Evolutionary conservation across 2,888 invertebrate genomes (phyloP).

Genomic region (Margaritifera margaritifera): DNA sequence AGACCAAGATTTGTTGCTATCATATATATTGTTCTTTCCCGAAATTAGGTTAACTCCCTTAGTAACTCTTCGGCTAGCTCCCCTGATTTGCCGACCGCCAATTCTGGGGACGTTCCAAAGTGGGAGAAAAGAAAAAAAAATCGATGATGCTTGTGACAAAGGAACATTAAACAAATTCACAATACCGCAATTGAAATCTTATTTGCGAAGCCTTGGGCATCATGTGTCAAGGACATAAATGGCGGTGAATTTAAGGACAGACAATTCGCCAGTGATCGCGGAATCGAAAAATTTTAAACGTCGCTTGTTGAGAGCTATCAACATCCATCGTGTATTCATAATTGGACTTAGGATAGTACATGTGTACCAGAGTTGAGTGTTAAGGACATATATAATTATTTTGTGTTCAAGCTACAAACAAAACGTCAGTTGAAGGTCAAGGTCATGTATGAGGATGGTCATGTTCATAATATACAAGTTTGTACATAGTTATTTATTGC

Average conservation of each 20-base stretch:
- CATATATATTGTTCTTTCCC: slow-evolving; percentile 8
- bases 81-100: not conserved
- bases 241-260: not conserved
- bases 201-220: not conserved
- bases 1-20: no score
- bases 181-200: not conserved
- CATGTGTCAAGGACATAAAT: slow-evolving; percentile 1
- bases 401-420: slow-evolving; percentile 11
- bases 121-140: not conserved
- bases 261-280: not conserved
- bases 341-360: not conserved
- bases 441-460: slow-evolving; percentile 10
- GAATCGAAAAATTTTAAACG: no score
- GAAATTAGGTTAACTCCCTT: slow-evolving; percentile 1
- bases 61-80: not conserved
- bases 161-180: not conserved
- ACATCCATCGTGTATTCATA: not conserved
- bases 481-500: not conserved
- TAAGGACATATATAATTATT: slow-evolving; percentile 18
- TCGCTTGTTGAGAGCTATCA: no score
- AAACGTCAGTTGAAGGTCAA: slow-evolving; percentile 14
- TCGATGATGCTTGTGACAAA: slow-evolving; percentile 1
- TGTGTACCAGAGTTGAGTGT: slow-evolving; percentile 9
- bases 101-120: slow-evolving; percentile 1
- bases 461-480: slow-evolving; percentile 11